Evolutionary conservation across 2,113 vertebrate genomes (phyloP).

Genomic region (Silurus asotus): DNA sequence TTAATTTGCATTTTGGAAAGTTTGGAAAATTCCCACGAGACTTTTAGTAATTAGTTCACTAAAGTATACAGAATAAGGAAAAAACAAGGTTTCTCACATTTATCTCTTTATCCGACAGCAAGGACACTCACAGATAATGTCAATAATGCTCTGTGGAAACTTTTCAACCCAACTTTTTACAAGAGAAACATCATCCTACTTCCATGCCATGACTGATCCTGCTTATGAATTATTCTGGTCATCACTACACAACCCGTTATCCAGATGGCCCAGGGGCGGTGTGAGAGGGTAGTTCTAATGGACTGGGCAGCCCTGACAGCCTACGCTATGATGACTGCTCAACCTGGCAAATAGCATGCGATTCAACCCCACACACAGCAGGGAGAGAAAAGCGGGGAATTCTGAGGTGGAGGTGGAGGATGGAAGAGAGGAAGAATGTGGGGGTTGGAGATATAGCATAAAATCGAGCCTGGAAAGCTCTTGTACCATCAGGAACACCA

Average conservation of each 20-base stretch:
- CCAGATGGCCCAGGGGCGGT: slow-evolving; percentile 56
- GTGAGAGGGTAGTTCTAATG: slow-evolving; percentile 46
- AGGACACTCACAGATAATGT: not conserved
- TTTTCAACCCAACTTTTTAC: not conserved
- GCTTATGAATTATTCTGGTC: slow-evolving; percentile 30
- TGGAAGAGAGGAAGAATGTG: not conserved
- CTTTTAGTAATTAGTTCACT: not conserved
- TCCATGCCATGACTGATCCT: not conserved
- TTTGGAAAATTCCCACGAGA: not conserved
- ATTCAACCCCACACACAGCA: not conserved
- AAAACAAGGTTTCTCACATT: not conserved
- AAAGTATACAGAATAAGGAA: not conserved
- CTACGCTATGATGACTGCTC: slow-evolving; percentile 21
- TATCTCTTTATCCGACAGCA: not conserved
- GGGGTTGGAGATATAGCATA: not conserved
- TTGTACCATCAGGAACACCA: slow-evolving; percentile 45
- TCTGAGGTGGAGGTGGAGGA: slow-evolving; percentile 1
- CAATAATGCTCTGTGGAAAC: not conserved
- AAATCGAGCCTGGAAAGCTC: not conserved
- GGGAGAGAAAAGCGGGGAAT: not conserved
- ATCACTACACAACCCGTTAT: slow-evolving; percentile 54
- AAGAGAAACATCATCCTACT: not conserved
- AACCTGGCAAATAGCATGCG: slow-evolving; percentile 16
- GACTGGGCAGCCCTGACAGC: slow-evolving; percentile 28
- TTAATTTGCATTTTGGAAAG: not conserved